phyloP scores from a whole-genome alignment of 2,888 invertebrate genomes.

The Cryptosula pallasiana region DNA sequence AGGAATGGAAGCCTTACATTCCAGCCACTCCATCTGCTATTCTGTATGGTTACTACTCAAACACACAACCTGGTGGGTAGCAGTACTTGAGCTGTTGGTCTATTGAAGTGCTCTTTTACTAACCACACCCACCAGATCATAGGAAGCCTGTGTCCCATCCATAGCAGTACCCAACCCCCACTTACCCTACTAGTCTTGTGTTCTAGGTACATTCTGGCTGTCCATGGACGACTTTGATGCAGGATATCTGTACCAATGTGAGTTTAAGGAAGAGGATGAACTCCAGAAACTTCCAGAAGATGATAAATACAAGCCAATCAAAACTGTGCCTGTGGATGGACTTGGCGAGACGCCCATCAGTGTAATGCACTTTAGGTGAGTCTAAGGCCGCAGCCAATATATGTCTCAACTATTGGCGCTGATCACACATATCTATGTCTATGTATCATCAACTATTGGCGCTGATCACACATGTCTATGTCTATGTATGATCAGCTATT shows the following conservation, averaged over 20 bases:
- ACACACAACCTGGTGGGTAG: slow-evolving; percentile 29
- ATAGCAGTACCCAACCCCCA: no score
- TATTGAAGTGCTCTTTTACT: no score
- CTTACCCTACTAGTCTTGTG: no score
- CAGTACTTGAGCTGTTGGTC: no score
- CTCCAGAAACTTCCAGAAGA: slow-evolving; percentile 34
- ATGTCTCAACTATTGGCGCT: no score
- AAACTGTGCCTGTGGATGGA: slow-evolving; percentile 39
- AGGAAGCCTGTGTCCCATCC: no score
- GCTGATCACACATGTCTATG: no score
- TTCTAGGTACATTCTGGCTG: slow-evolving; percentile 47
- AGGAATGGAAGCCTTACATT: slow-evolving; percentile 49
- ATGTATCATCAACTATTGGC: no score
- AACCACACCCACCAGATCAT: no score
- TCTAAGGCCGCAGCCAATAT: no score
- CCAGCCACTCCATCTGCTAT: slow-evolving; percentile 49
- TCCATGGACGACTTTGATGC: slow-evolving; percentile 54
- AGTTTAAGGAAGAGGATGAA: slow-evolving; percentile 39
- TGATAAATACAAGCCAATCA: slow-evolving; percentile 41
- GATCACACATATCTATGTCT: no score
- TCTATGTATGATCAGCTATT: no score
- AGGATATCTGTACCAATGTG: slow-evolving; percentile 52
- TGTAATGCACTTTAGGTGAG: slow-evolving; percentile 44
- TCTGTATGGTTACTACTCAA: slow-evolving; percentile 42
- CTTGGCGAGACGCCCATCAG: slow-evolving; percentile 45